Base-by-base conservation (phyloP, 2,113 vertebrate species). In the Vicugna pacos region DNA sequence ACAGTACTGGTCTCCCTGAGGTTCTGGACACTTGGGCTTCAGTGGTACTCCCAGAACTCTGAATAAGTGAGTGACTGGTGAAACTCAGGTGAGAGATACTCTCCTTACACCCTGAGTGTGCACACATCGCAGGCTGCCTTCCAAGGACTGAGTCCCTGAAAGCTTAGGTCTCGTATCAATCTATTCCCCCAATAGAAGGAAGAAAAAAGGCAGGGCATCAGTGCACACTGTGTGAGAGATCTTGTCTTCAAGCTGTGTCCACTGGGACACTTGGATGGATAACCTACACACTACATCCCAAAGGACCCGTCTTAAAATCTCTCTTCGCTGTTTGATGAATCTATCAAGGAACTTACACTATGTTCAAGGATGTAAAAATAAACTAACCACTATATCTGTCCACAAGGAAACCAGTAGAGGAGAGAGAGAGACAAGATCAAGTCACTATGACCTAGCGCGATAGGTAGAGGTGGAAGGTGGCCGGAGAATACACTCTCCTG, bases 391-490 rank as follows among this genome's bases (percentile, higher is more conserved):
- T 50, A 16, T n/a, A 9, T 22, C 30, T 30, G 24, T 42, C 20
- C 19, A 13, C 28, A 56, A n/a, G 38, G 15, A 79, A 72, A 85
- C 6, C 38, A 30, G 12, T 30, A 58, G n/a, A 24, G 1, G 22
- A 16, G 2, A 35, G 2, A 35, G 2, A 67, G 24, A 46, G n/a
- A 10, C 1, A 24, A 24, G 22, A 38, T 42, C 14, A 48, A 26
- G 1, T 48, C 2, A 52, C 35, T 24, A 13, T 1, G 15, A 70
- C 1, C 4, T 19, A 20, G 3, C 0, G 1, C 35, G 20, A 32
- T 42, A 8, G 1, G 5, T 2, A 26, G 42, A 26, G n/a, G 12
- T 6, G 17, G 52, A 30, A n/a, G 12, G 0, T 0, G 24, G 7
- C 4, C 32, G 50, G 4, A 2, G 30, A 52, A 24, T 1, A 48